These are phyloP conservation scores for Eurystomus gularis DNA, from an alignment of 2,113 vertebrate species.

Conservation along the genomic window DNA sequence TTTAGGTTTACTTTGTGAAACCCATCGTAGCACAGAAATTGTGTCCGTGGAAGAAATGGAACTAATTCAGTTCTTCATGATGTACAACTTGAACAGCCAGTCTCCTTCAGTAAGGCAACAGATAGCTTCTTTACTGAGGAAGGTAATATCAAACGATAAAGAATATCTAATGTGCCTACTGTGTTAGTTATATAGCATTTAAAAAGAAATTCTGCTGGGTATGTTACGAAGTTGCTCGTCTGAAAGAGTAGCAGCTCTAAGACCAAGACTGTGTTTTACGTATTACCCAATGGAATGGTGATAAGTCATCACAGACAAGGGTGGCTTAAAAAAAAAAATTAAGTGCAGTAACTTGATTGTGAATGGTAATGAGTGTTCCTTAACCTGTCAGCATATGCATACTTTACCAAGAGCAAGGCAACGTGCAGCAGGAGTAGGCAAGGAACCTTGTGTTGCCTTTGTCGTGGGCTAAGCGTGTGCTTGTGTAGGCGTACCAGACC, in stretches of 20 bases:
- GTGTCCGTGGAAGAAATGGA: slow-evolving; percentile 86
- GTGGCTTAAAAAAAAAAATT: background rate
- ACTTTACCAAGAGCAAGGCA: background rate
- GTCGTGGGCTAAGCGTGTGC: background rate
- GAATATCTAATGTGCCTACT: background rate
- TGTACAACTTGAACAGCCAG: slow-evolving; percentile 88
- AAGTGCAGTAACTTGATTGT: background rate
- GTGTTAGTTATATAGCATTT: background rate
- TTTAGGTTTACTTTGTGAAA: slow-evolving; percentile 93
- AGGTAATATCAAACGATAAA: slow-evolving; percentile 75
- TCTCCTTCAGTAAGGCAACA: slow-evolving; percentile 89
- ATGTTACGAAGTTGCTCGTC: fast-evolving
- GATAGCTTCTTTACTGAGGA: slow-evolving; percentile 87
- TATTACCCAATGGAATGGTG: background rate
- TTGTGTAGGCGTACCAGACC: background rate
- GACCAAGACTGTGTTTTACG: fast-evolving
- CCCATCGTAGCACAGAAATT: slow-evolving; percentile 88
- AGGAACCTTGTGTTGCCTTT: background rate
- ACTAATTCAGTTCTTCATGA: slow-evolving; percentile 84
- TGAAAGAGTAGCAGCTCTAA: background rate
- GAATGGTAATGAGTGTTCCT: background rate
- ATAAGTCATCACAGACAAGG: background rate
- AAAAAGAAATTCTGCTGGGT: background rate
- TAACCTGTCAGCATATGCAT: background rate
- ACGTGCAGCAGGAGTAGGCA: background rate